Evolutionary conservation across 1,140 invertebrate genomes (phyloP).

Genomic region (Tribolium castaneum): DNA sequence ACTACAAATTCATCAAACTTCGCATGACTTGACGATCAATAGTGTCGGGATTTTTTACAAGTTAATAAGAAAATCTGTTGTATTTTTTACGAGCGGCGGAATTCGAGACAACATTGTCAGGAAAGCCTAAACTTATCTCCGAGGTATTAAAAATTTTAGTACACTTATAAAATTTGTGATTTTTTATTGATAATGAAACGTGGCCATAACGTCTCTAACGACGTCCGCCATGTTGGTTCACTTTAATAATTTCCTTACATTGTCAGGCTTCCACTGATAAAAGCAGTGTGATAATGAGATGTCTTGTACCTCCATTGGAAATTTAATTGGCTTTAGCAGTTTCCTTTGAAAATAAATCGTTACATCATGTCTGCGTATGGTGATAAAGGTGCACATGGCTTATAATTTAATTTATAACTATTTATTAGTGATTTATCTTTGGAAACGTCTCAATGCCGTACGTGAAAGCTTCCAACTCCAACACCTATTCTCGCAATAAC

Average conservation of each 20-base stretch:
- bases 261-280: slow-evolving; percentile 27
- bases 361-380: slow-evolving; percentile 25
- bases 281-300: slow-evolving; percentile 34
- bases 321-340: slow-evolving; percentile 37
- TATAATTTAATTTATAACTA: slow-evolving; percentile 36
- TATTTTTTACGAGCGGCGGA: neutral
- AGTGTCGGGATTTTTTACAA: neutral
- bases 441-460: slow-evolving; percentile 5
- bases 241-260: slow-evolving; percentile 11
- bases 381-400: slow-evolving; percentile 24
- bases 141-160: neutral
- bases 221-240: slow-evolving; percentile 5
- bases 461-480: slow-evolving; percentile 14
- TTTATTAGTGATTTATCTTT: slow-evolving; percentile 36
- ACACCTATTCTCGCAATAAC: neutral
- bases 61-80: neutral
- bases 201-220: neutral
- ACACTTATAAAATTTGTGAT: neutral
- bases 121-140: neutral
- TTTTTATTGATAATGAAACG: neutral
- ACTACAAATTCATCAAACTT: neutral
- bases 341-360: slow-evolving; percentile 38
- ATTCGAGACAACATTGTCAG: neutral
- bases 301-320: slow-evolving; percentile 38
- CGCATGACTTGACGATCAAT: neutral